Conservation (phyloP, 2,113 vertebrate genomes). For the Anoplopoma fimbria region DNA sequence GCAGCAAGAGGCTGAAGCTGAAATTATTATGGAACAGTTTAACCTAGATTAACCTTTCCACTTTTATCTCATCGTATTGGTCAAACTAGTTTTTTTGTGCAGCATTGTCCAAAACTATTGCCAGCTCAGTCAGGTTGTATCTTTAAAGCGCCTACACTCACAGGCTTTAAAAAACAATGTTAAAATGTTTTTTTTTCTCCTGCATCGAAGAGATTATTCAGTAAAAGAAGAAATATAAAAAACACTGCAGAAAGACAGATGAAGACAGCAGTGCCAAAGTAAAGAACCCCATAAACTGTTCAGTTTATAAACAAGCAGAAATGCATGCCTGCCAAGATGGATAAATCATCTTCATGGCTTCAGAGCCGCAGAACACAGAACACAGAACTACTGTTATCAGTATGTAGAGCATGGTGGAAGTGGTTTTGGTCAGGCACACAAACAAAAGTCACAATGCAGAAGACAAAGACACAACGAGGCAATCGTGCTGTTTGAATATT, state of each 20-base stretch:
- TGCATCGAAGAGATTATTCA: slow-evolving; percentile 19
- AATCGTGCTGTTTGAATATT: slow-evolving; percentile 5
- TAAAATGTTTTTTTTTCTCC: slow-evolving; percentile 33
- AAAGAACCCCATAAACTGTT: slow-evolving; percentile 60
- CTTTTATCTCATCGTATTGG: background rate
- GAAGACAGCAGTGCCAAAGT: slow-evolving; percentile 56
- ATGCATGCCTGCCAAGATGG: slow-evolving; percentile 60
- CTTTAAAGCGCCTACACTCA: background rate
- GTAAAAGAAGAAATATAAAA: background rate
- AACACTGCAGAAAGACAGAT: slow-evolving; percentile 35
- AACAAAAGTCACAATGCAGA: slow-evolving; percentile 28
- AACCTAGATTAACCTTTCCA: slow-evolving; percentile 8
- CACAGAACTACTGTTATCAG: slow-evolving; percentile 49
- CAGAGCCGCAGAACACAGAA: slow-evolving; percentile 47
- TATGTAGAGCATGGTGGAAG: slow-evolving; percentile 22
- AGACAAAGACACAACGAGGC: slow-evolving; percentile 27
- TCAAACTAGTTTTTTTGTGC: background rate
- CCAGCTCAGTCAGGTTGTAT: slow-evolving; percentile 6
- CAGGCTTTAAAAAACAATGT: slow-evolving; percentile 1
- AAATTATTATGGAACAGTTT: slow-evolving; percentile 17
- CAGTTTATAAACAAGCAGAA: slow-evolving; percentile 64
- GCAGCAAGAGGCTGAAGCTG: background rate
- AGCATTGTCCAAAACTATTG: slow-evolving; percentile 1
- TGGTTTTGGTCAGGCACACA: slow-evolving; percentile 40
- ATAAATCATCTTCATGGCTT: slow-evolving; percentile 67